A percentile compares a stretch with the other conserved stretches of the same genome.
These are phyloP conservation scores for Drepana arcuata DNA, from an alignment of 1,140 invertebrate genomes.

Conservation along the genomic window DNA sequence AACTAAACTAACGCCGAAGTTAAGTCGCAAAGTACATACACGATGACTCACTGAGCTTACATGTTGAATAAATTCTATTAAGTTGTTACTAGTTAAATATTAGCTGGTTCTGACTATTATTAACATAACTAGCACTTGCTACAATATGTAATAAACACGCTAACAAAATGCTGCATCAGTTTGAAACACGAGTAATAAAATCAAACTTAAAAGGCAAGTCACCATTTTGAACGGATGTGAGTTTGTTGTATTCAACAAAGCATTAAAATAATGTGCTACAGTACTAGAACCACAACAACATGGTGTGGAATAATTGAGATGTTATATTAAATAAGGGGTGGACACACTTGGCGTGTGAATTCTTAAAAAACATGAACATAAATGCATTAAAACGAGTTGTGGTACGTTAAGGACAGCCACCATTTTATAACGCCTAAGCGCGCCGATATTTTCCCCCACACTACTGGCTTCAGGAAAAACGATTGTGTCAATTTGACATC, in stretches of 20 bases:
- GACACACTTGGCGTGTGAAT: too few species aligned
- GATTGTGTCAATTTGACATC: conserved; percentile 74
- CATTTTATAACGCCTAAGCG: conserved; percentile 71
- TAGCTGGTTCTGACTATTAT: too few species aligned
- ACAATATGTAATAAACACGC: too few species aligned
- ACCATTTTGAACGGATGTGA: conserved; percentile 76
- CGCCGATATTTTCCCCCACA: conserved; percentile 64
- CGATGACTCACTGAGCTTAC: too few species aligned
- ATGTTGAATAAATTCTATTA: too few species aligned
- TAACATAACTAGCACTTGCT: too few species aligned
- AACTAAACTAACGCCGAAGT: too few species aligned
- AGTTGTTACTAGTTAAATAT: too few species aligned
- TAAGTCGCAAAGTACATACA: too few species aligned
- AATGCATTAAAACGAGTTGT: conserved; percentile 55
- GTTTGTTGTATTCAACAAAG: conserved; percentile 63
- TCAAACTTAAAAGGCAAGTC: conserved; percentile 63
- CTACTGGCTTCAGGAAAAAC: conserved; percentile 71
- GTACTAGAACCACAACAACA: conserved; percentile 34
- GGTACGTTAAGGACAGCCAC: conserved; percentile 62
- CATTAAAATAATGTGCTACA: conserved; percentile 42
- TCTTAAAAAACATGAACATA: conserved; percentile 33
- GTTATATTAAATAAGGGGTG: too few species aligned
- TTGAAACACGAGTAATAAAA: conserved; percentile 14
- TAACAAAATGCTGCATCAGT: too few species aligned
- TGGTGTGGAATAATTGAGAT: too few species aligned